Percentiles rank a stretch among this genome's conserved stretches.
Evolutionary conservation across 2,797 vertebrate species (phyloP).

Genomic region (Characodon lateralis): DNA sequence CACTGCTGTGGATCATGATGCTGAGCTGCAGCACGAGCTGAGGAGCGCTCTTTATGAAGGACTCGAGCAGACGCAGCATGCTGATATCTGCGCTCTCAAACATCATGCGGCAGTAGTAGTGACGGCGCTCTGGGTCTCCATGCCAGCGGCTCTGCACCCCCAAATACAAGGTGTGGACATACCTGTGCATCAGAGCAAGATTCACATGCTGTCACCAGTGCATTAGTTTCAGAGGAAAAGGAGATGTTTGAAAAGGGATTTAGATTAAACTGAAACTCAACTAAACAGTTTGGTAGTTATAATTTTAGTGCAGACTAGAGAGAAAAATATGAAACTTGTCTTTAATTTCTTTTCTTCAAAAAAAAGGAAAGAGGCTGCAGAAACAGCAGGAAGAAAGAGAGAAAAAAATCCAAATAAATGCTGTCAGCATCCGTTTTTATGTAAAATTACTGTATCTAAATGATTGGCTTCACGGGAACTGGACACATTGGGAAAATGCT

Average conservation of each 20-base stretch:
- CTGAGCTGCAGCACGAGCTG: constrained; percentile 98
- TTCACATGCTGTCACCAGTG: constrained; percentile 5
- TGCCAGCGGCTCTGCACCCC: constrained; percentile 96
- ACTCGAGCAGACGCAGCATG: constrained; percentile 96
- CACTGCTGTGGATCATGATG: constrained; percentile 88
- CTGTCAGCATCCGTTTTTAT: constrained; percentile 4
- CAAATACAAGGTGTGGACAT: constrained; percentile 91
- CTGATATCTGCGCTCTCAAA: constrained; percentile 96
- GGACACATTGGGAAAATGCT: constrained; percentile 17
- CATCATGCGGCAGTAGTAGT: constrained; percentile 96
- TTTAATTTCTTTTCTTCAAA: constrained; percentile 36
- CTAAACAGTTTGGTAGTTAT: constrained; percentile 55
- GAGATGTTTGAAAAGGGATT: constrained; percentile 45
- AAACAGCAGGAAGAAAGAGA: constrained; percentile 3
- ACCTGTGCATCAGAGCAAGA: constrained; percentile 77
- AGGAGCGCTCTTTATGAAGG: constrained; percentile 96
- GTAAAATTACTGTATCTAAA: constrained; percentile 25
- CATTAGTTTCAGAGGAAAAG: not conserved
- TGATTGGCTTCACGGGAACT: constrained; percentile 14
- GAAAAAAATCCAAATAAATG: constrained; percentile 29
- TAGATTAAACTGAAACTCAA: constrained; percentile 53
- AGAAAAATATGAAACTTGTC: constrained; percentile 23
- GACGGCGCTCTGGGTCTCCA: constrained; percentile 86
- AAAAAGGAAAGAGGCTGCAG: constrained; percentile 27
- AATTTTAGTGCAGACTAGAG: constrained; percentile 50